Base-by-base conservation (phyloP, 2,888 invertebrate species). In the Deilephila porcellus region DNA sequence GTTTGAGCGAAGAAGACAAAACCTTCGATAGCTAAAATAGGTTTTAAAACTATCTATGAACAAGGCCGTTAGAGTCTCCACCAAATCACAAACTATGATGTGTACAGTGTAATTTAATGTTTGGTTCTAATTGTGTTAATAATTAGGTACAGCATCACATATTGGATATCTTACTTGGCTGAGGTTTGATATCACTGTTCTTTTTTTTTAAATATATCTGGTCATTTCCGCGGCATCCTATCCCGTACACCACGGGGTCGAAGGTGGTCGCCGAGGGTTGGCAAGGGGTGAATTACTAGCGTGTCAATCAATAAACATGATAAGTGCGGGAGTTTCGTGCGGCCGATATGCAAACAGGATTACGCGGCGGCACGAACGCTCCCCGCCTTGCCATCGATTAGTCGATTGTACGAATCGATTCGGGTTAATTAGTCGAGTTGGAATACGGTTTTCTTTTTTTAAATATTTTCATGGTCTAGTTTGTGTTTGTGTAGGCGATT, bases 241-340 rank as follows among this genome's bases (percentile, higher is more conserved):
- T 74, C 34, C 29, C 7, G 4, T 17, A 14, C 32, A 71, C 29
- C 72, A 32, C 32, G 59, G 70, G 60, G 53, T 71, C 32, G 34
- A 73, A 71, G 62, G 70, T 70, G 70, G 73, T 19, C 70, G 60
- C 45, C 45, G 60, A 70, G 73, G 73, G 73, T 71, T 73, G 73
- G 67, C 67, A 73, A 90, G 86, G 88, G 88, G 86, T 92, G 93
- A 94, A 91, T 92, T 94, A 93, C 90, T 90, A 88, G 91, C 92
- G 91, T 93, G 94, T 94, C 94, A 94, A 95, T 95, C 94, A 94
- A 94, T 94, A 94, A 93, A 93, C 93, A 92, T 93, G 93, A 94
- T 94, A 94, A 93, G 93, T 93, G 93, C 90, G 86, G 88, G 89
- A 89, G 89, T 91, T 91, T 90, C 93, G 93, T 94, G 93, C 91